Evolutionary conservation across 2,113 vertebrate genomes (phyloP).

Genomic region (Electrona antarctica): DNA sequence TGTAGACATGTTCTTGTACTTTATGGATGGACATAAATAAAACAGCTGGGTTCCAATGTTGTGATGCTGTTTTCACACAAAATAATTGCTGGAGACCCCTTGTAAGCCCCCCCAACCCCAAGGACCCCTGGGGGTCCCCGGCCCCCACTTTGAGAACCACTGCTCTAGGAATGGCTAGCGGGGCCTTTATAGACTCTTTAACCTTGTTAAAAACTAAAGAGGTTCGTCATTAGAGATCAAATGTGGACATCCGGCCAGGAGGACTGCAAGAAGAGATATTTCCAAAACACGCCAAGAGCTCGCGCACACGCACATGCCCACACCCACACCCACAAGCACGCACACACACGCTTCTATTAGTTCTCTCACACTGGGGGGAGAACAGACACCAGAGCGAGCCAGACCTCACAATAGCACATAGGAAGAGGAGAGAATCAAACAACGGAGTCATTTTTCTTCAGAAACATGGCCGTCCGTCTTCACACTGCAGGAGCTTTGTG

Average conservation of each 20-base stretch:
- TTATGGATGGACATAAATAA: too few species aligned
- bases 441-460: conserved; percentile 69
- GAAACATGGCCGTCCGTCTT: conserved; percentile 42
- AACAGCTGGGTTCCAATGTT: too few species aligned
- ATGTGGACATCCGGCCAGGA: conserved; percentile 4
- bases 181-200: too few species aligned
- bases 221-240: conserved; percentile 26
- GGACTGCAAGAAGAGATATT: neutral
- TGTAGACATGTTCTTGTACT: too few species aligned
- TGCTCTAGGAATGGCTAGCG: too few species aligned
- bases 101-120: too few species aligned
- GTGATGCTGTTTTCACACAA: too few species aligned
- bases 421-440: conserved; percentile 64
- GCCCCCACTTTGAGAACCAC: too few species aligned
- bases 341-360: conserved; percentile 10
- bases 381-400: conserved; percentile 41
- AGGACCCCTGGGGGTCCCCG: too few species aligned
- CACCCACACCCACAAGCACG: neutral
- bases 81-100: too few species aligned
- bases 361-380: neutral
- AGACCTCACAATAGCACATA: conserved; percentile 58
- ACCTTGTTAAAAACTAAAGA: neutral
- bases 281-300: conserved; percentile 12
- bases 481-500: conserved; percentile 60
- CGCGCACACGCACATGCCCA: conserved; percentile 1